These are phyloP conservation scores for Chinchilla lanigera DNA, from an alignment of 2,113 vertebrate genomes.

Conservation along the genomic window DNA sequence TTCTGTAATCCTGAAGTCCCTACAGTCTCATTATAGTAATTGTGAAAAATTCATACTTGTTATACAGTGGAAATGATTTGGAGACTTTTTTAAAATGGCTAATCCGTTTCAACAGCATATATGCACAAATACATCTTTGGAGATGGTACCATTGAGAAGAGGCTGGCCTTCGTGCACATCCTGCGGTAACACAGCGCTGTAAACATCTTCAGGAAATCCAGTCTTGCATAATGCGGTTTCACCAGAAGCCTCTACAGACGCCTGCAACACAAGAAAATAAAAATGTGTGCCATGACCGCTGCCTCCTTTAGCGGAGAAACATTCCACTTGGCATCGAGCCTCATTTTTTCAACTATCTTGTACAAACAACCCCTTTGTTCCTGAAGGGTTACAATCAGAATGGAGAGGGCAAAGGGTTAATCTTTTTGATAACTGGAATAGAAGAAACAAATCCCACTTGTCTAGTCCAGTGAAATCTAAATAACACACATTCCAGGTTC, in stretches of 20 bases:
- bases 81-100: conserved; percentile 32
- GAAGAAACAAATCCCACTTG: conserved; percentile 95
- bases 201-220: conserved; percentile 97
- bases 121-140: conserved; percentile 41
- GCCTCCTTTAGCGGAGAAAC: conserved; percentile 81
- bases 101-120: conserved; percentile 19
- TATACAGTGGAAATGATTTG: conserved; percentile 38
- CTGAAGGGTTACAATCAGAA: conserved; percentile 90
- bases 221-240: conserved; percentile 93
- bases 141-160: conserved; percentile 93
- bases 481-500: conserved; percentile 87
- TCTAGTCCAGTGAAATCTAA: conserved; percentile 90
- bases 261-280: conserved; percentile 88
- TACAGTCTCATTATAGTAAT: conserved; percentile 62
- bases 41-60: conserved; percentile 61
- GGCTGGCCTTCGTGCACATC: conserved; percentile 92
- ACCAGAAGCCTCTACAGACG: conserved; percentile 91
- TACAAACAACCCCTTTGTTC: conserved; percentile 93
- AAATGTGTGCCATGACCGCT: conserved; percentile 81
- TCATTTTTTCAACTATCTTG: conserved; percentile 80
- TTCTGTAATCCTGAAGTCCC: conserved; percentile 59
- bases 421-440: conserved; percentile 92
- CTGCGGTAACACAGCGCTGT: conserved; percentile 91
- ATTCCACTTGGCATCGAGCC: conserved; percentile 82
- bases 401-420: conserved; percentile 94